Base-by-base conservation (phyloP, 2,113 vertebrate species). In the Peucedramus taeniatus region DNA sequence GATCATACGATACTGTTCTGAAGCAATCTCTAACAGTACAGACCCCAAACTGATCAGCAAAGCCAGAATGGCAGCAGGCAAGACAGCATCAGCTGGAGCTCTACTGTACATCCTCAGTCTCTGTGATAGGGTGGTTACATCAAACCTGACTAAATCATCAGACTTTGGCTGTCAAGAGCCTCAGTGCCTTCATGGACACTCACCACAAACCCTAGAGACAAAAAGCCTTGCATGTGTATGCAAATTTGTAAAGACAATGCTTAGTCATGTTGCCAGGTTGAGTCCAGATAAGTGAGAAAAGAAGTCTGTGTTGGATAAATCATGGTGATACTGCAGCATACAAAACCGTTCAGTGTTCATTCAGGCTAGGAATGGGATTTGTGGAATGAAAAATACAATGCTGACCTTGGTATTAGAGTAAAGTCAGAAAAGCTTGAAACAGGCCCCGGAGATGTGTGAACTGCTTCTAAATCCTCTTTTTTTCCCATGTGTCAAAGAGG, bases 401-500 rank as follows among this genome's bases (percentile, higher is more conserved):
- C 28, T 92, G 91, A 87, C 68, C 93, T 94, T 92, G 76, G 26
- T 80, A 42, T 74, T 79, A 42, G 19, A 72, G 10, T 66, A 56
- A 86, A 94, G 68, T 60, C 80, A 92, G 71, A 65, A 91, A 77
- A 92, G 26, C 80, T 83, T 89, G 54, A 86, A 86, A 66, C n/a
- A 65, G n/a, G 9, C 64, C 63, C 59, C 81, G 68, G 54, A 86
- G 83, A 49, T 65, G 70, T 47, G 10, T 60, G n/a, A 76, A 83
- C 40, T 72, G 7, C 77, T 83, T 92, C 76, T 83, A 33, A 90
- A n/a, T 15, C 20, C 11, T 27, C 44, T 64, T 70, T 47, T 59
- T 63, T 35, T 8, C 5, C 9, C 18, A 4, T 60, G 15, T 64
- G n/a, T 65, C 26, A 44, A n/a, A 85, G 53, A 51, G 18, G 45